Conservation (phyloP, 2,113 vertebrate species). For the Todiramphus chloris region DNA sequence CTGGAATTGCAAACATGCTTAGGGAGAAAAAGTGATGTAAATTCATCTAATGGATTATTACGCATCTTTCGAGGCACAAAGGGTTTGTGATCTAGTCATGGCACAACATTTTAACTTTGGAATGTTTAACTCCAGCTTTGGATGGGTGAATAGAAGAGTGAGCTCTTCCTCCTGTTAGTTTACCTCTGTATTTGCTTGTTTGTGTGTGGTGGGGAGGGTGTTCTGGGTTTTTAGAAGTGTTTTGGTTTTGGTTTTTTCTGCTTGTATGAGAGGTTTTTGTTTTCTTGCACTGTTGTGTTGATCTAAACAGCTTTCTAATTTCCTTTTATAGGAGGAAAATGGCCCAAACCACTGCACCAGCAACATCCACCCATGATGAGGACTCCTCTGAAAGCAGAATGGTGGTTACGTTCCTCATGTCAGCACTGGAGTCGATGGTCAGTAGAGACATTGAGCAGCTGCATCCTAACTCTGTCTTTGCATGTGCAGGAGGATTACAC, state of each 20-base stretch:
- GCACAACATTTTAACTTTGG: background rate
- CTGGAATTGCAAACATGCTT: background rate
- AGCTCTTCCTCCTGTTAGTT: background rate
- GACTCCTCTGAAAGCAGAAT: conserved; percentile 74
- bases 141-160: background rate
- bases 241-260: background rate
- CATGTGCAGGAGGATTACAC: background rate
- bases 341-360: conserved; percentile 60
- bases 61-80: background rate
- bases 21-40: background rate
- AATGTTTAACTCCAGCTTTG: background rate
- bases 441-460: conserved; percentile 14
- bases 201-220: background rate
- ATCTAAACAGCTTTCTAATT: background rate
- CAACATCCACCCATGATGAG: conserved; percentile 35
- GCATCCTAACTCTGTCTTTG: background rate
- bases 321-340: conserved; percentile 60
- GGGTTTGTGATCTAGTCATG: background rate
- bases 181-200: background rate
- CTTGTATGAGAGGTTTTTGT: accelerated
- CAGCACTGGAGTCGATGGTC: conserved; percentile 83
- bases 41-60: background rate
- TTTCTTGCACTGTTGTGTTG: background rate
- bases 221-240: background rate
- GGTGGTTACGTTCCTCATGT: conserved; percentile 80